Evolutionary conservation across 1,140 invertebrate genomes (phyloP).

Genomic region (Stratiolaelaps scimitus): DNA sequence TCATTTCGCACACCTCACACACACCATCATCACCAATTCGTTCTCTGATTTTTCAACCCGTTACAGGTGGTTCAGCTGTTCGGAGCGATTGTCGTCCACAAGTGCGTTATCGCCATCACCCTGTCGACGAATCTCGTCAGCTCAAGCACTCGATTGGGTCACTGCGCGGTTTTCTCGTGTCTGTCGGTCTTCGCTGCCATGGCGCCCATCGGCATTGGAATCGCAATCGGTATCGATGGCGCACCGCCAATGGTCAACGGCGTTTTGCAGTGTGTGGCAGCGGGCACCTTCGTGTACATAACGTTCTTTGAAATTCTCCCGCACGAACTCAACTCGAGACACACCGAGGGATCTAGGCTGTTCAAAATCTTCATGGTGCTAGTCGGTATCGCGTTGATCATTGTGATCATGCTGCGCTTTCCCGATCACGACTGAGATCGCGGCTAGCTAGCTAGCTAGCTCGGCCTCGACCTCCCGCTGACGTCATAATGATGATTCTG

Average conservation of each 20-base stretch:
- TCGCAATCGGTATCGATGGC: constrained; percentile 28
- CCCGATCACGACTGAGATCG: not conserved
- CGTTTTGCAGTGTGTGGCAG: constrained; percentile 56
- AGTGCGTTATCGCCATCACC: constrained; percentile 62
- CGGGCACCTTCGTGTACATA: constrained; percentile 79
- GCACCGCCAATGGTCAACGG: constrained; percentile 44
- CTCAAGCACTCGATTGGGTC: constrained; percentile 25
- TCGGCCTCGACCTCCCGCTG: no score
- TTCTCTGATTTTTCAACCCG: no score
- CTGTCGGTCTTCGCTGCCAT: constrained; percentile 35
- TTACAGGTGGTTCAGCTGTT: constrained; percentile 41
- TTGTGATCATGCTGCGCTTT: not conserved
- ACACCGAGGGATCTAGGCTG: not conserved
- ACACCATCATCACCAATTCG: no score
- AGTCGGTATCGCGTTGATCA: not conserved
- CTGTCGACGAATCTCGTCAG: constrained; percentile 41
- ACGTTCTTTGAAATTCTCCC: constrained; percentile 82
- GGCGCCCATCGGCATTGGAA: constrained; percentile 35
- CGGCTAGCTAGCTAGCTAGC: no score
- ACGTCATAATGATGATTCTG: no score
- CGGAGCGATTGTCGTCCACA: constrained; percentile 69
- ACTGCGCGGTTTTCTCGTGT: constrained; percentile 8
- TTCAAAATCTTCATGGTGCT: constrained; percentile 10
- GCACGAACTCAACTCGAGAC: not conserved
- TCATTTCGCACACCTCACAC: no score